Percentiles rank a stretch among this genome's conserved stretches.
Conservation (phyloP, 2,888 invertebrate genomes). For the Calameuta pallipes region DNA sequence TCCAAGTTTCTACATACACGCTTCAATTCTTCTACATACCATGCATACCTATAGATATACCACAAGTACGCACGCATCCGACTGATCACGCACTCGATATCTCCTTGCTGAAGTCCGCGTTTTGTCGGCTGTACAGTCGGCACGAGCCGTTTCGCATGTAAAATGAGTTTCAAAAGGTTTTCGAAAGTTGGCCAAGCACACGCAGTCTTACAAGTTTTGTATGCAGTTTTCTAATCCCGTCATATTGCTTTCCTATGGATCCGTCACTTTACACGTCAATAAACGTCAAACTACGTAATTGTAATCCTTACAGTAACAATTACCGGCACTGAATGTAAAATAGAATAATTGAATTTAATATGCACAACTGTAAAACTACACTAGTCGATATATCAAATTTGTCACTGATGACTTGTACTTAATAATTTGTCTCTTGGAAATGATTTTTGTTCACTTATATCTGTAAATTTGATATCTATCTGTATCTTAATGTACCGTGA, state of each 20-base stretch:
- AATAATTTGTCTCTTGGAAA: background rate
- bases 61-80: background rate
- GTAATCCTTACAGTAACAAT: background rate
- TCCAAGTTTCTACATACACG: background rate
- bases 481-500: background rate
- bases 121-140: background rate
- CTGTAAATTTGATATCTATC: background rate
- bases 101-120: conserved; percentile 3
- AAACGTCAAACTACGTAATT: background rate
- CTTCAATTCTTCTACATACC: background rate
- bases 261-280: background rate
- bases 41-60: background rate
- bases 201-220: conserved; percentile 4
- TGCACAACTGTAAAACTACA: background rate
- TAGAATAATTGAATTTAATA: background rate
- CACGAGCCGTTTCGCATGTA: conserved; percentile 24
- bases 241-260: background rate
- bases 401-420: background rate
- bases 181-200: conserved; percentile 39
- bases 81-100: conserved; percentile 6
- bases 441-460: background rate
- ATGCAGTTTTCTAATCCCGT: conserved; percentile 18
- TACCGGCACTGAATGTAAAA: background rate
- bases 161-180: conserved; percentile 37
- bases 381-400: too few species aligned